Evolutionary conservation across 2,888 invertebrate genomes (phyloP).

Genomic region (Girardia tigrina): DNA sequence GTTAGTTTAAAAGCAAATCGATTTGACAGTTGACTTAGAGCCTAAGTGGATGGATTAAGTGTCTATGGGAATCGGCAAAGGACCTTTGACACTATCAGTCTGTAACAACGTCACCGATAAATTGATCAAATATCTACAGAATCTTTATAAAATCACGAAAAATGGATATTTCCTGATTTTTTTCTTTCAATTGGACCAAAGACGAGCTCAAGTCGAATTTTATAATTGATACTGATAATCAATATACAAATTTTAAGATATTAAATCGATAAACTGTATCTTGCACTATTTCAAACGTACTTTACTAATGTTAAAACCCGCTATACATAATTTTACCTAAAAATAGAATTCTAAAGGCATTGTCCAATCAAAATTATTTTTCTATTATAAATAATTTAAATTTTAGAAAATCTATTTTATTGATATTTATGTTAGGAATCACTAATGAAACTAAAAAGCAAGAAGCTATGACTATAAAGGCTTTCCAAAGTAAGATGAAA

Average conservation of each 20-base stretch:
- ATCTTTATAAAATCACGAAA: constrained; percentile 56
- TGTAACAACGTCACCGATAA: constrained; percentile 60
- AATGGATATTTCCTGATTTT: constrained; percentile 64
- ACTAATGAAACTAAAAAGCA: too few relatives aligned
- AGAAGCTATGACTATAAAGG: too few relatives aligned
- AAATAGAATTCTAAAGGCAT: too few relatives aligned
- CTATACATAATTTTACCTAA: too few relatives aligned
- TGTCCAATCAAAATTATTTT: too few relatives aligned
- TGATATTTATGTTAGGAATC: too few relatives aligned
- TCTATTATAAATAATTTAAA: too few relatives aligned
- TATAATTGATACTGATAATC: constrained; percentile 34
- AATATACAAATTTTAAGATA: constrained; percentile 49
- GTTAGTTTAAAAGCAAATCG: not conserved
- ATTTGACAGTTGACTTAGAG: not conserved
- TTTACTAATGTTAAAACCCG: too few relatives aligned
- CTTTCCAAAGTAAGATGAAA: too few relatives aligned
- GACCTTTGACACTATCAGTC: constrained; percentile 83
- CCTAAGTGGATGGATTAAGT: constrained; percentile 37
- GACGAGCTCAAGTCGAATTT: constrained; percentile 66
- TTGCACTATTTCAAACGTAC: too few relatives aligned
- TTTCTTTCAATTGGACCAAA: constrained; percentile 90
- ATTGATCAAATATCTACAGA: constrained; percentile 59
- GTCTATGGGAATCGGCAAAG: constrained; percentile 60
- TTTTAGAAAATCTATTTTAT: too few relatives aligned
- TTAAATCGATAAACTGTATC: too few relatives aligned